Evolutionary conservation across 1,140 invertebrate genomes (phyloP).

Genomic region (Drosophila bocki): DNA sequence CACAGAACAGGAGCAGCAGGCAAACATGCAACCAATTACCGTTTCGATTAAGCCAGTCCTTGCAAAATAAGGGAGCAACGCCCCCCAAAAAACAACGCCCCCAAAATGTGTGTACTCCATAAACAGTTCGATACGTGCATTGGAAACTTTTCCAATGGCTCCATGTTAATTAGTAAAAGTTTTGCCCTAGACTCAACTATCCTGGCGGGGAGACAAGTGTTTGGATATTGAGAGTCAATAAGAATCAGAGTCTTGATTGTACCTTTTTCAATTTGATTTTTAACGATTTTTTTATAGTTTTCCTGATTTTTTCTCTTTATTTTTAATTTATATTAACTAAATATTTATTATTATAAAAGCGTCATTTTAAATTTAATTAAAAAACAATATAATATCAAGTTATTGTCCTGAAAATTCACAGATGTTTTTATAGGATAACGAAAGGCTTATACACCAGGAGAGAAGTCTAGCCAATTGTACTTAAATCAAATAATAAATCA

Average conservation of each 20-base stretch:
- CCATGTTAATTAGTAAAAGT: slow-evolving; percentile 49
- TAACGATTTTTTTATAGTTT: neutral
- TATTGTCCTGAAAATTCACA: neutral
- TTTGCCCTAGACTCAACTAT: slow-evolving; percentile 21
- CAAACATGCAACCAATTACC: slow-evolving; percentile 50
- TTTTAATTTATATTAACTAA: neutral
- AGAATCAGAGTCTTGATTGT: neutral
- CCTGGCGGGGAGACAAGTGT: slow-evolving; percentile 2
- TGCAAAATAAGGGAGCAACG: neutral
- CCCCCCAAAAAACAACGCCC: slow-evolving; percentile 16
- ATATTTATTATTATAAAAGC: too few relatives aligned
- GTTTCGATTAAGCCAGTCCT: slow-evolving; percentile 42
- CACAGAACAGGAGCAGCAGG: slow-evolving; percentile 22
- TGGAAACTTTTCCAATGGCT: slow-evolving; percentile 38
- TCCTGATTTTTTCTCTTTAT: too few relatives aligned
- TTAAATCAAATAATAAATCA: neutral
- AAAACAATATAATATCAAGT: neutral
- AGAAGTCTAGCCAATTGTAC: neutral
- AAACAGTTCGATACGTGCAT: slow-evolving; percentile 43
- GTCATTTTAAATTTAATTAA: neutral
- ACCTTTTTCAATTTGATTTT: neutral
- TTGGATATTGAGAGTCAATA: slow-evolving; percentile 18
- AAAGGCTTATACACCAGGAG: neutral
- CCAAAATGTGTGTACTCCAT: slow-evolving; percentile 23
- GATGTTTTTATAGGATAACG: neutral